Conservation (phyloP, 2,797 vertebrate species). For the Xiphorhynchus erythropygius region DNA sequence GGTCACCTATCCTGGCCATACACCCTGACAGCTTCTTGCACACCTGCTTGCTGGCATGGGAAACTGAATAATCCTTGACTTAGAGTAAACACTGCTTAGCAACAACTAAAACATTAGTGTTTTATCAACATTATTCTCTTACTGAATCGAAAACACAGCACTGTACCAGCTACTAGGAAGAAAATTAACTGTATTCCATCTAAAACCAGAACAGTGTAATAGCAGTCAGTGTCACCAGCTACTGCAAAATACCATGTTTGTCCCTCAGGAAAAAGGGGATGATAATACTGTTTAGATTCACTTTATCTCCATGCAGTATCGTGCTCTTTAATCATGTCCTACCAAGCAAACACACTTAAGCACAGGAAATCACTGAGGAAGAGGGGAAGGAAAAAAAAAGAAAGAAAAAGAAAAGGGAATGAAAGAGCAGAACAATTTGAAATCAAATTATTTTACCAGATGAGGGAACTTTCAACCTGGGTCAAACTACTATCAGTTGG, state of each 20-base stretch:
- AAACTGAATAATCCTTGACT: not conserved
- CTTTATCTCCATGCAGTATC: not conserved
- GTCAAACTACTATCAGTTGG: not conserved
- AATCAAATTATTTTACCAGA: not conserved
- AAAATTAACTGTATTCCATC: not conserved
- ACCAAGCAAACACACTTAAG: not conserved
- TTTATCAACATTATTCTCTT: not conserved
- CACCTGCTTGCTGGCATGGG: not conserved
- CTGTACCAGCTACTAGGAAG: not conserved
- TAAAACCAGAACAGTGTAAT: not conserved
- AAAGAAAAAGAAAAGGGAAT: not conserved
- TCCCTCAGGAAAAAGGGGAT: not conserved
- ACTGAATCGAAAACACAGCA: not conserved
- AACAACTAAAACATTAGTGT: not conserved
- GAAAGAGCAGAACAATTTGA: not conserved
- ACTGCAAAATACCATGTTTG: not conserved
- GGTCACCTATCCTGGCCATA: not conserved
- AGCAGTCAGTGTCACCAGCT: not conserved
- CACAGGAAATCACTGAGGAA: not conserved
- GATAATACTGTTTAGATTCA: not conserved
- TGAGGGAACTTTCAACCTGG: not conserved
- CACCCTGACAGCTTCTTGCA: not conserved
- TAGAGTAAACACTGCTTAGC: not conserved
- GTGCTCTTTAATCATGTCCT: not conserved
- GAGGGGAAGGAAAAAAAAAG: rapidly evolving